Conservation (phyloP, 1,140 invertebrate species). For the Caenorhabditis elegans region DNA sequence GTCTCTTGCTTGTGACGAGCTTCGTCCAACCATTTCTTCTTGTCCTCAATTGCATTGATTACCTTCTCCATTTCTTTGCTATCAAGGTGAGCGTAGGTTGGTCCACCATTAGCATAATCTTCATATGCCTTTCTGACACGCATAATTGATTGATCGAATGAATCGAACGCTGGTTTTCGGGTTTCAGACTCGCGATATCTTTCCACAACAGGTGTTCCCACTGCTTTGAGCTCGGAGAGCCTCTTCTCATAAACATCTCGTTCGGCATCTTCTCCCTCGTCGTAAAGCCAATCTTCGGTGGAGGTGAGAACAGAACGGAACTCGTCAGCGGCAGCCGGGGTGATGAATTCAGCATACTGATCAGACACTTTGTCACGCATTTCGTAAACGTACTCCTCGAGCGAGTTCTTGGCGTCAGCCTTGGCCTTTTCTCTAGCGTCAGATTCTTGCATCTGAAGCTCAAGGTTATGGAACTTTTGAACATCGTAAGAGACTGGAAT, state of each 20-base stretch:
- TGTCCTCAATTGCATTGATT: slow-evolving; percentile 44
- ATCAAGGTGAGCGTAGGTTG: slow-evolving; percentile 37
- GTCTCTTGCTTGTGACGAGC: slow-evolving; percentile 42
- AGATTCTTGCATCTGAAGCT: slow-evolving; percentile 71
- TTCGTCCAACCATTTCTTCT: slow-evolving; percentile 42
- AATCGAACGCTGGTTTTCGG: slow-evolving; percentile 14
- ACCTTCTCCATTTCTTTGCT: slow-evolving; percentile 48
- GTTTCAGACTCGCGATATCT: slow-evolving; percentile 40
- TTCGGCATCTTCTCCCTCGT: slow-evolving; percentile 83
- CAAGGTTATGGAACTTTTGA: slow-evolving; percentile 31
- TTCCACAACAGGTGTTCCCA: slow-evolving; percentile 54
- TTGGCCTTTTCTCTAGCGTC: slow-evolving; percentile 91
- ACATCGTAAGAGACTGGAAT: slow-evolving; percentile 48
- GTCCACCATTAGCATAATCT: slow-evolving; percentile 35
- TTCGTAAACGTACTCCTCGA: slow-evolving; percentile 98
- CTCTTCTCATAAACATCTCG: slow-evolving; percentile 79
- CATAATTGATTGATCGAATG: slow-evolving; percentile 34
- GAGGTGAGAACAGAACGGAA: slow-evolving; percentile 77
- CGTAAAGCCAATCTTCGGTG: slow-evolving; percentile 92
- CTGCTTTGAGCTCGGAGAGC: slow-evolving; percentile 71
- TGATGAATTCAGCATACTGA: slow-evolving; percentile 74
- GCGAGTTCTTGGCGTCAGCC: slow-evolving; percentile 88
- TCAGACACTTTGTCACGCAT: slow-evolving; percentile 81
- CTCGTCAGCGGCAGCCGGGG: slow-evolving; percentile 69
- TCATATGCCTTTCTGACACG: slow-evolving; percentile 38